Conservation (phyloP, 2,797 vertebrate genomes). For the Kryptopterus vitreolus region DNA sequence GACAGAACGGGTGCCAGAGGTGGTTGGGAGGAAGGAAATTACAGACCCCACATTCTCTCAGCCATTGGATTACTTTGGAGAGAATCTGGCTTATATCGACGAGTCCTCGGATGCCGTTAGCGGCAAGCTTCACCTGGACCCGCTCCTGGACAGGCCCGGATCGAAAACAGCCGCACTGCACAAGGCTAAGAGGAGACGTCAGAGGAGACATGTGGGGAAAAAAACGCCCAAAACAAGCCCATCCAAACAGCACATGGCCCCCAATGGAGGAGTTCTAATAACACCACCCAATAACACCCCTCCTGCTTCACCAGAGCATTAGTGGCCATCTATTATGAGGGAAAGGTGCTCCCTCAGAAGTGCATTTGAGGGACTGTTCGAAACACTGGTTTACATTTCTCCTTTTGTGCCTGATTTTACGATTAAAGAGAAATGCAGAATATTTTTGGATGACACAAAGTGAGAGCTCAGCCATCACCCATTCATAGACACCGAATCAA, state of each 20-base stretch:
- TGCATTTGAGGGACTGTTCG: not conserved
- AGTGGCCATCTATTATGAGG: not conserved
- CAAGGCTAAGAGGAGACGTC: conserved; percentile 69
- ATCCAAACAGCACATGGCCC: conserved; percentile 48
- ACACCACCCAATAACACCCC: conserved; percentile 55
- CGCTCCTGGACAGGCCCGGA: conserved; percentile 62
- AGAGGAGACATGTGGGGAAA: conserved; percentile 59
- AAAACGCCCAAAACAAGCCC: conserved; percentile 60
- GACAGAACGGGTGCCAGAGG: conserved; percentile 67
- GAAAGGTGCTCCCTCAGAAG: not conserved
- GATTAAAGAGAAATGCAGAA: not conserved
- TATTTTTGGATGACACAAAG: not conserved
- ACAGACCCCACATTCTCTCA: conserved; percentile 61
- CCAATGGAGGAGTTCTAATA: conserved; percentile 65
- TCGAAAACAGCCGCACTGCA: conserved; percentile 52
- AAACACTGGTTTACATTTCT: conserved; percentile 20
- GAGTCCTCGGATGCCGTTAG: conserved; percentile 88
- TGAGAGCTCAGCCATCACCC: not conserved
- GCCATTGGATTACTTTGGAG: conserved; percentile 84
- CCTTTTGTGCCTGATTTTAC: not conserved
- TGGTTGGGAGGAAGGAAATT: conserved; percentile 36
- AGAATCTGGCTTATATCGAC: conserved; percentile 89
- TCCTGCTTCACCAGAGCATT: conserved; percentile 54
- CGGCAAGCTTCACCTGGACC: conserved; percentile 70
- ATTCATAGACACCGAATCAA: conserved; percentile 8